Base-by-base conservation (phyloP, 2,888 invertebrate genomes). In the Plagiodera versicolora region DNA sequence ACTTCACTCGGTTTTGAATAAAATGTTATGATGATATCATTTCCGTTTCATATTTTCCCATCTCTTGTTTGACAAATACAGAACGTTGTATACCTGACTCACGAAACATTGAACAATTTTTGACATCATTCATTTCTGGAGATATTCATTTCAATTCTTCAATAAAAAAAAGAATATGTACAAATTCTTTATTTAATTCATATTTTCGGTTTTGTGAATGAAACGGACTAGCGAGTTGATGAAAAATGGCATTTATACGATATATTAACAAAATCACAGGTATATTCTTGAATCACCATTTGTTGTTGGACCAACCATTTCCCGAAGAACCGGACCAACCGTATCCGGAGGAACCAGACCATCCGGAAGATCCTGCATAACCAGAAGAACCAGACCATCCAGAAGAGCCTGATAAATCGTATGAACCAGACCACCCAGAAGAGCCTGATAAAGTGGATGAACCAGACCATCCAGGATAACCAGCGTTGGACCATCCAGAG, bases 341-440 rank as follows among this genome's bases (percentile, higher is more conserved):
- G 6, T 3, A 24, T 24, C 32, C 10, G 11, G 32, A 32, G 2
- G 11, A 8, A 10, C 39, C 39, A 14, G 39, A 39, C 14, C 56
- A 57, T 16, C 65, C 65, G 9, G 19, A 39, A 14, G 39, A n/a
- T 39, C 39, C 39, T 2, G 39, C 2, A 4, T 3, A 39, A 8
- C 32, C 10, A 32, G 32, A 32, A 9, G 11, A 2, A 10, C 39
- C 39, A 14, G 39, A 39, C 14, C 49, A 57, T 16, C 65, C 65
- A 11, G 19, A 24, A 46, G 39, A 57, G 11, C 65, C 65, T 9
- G 19, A 47, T 45, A 45, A 17, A 10, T 35, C 56, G 14, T 4
- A 18, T 4, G 39, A 32, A 47, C 61, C 49, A 32, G 54, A 46
- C 50, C 58, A 56, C 44, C 63, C 56, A 49, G 20, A 10, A 35